Base-by-base conservation (phyloP, 2,797 vertebrate genomes). In the Coregonus suidteri region DNA sequence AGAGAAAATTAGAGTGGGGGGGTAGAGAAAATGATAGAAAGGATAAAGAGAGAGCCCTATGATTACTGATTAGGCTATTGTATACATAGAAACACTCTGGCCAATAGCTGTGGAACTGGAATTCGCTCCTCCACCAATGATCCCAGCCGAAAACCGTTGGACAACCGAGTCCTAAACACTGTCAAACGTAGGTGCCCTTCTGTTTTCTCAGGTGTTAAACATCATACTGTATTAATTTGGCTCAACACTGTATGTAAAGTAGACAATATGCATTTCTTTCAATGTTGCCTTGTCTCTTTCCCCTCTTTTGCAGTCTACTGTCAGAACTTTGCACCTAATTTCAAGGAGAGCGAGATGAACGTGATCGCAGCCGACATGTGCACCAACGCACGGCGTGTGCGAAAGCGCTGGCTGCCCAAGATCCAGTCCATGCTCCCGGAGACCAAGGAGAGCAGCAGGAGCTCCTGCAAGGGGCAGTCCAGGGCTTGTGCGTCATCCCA, bases 281-380 rank as follows among this genome's bases (percentile, higher is more conserved):
- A 18, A 31, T 56, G 34, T 56, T 31, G 7, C 11, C 18, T 15
- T 37, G 9, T 59, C 30, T 81, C 54, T 79, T 62, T 85, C 80
- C 31, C 65, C 75, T 79, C 84, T 52, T 59, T 82, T 77, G 30
- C 93, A 98, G 97, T 98, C 72, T 97, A 98, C 88, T 98, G 97
- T 88, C 97, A 98, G 95, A 98, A 97, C 91, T 99, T 98, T 82
- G 97, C 97, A 77, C 97, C 97, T 7, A 98, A 97, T 94, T 98
- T 98, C 90, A 98, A 98, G 93, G 97, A 98, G 88, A 98, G 97
- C 1, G 97, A 98, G 93, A 98, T 98, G 97, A 98, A 98, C 0
- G 97, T 98, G 54, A 98, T 98, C 0, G 97, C 97, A 0, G 97
- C 97, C 0, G 97, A 98, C 88, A 98, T 98, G 97, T 98, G 97